Evolutionary conservation across 1,140 invertebrate genomes (phyloP).

Genomic region (Stegodyphus mimosarum): DNA sequence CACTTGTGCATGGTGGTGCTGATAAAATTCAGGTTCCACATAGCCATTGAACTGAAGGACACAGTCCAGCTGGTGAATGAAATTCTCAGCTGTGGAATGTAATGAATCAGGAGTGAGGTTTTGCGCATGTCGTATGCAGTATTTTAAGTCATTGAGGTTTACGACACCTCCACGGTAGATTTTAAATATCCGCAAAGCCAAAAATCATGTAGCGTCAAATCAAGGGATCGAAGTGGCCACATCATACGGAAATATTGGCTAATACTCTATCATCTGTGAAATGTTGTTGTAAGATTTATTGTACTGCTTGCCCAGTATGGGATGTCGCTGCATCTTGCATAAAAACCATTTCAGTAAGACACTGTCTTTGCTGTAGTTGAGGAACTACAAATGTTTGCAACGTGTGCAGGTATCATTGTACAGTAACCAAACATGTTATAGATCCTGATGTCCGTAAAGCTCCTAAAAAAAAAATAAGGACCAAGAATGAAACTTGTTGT

Average conservation of each 20-base stretch:
- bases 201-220: conserved; percentile 68
- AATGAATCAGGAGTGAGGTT: not conserved
- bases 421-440: too few species aligned
- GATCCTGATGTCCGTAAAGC: too few species aligned
- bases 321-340: conserved; percentile 1
- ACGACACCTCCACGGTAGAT: not conserved
- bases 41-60: not conserved
- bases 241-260: conserved; percentile 47
- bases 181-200: conserved; percentile 68
- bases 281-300: not conserved
- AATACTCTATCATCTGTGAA: conserved; percentile 7
- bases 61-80: not conserved
- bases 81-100: not conserved
- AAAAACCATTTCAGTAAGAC: not conserved
- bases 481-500: too few species aligned
- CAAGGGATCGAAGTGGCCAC: conserved; percentile 68
- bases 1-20: not conserved
- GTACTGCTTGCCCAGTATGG: not conserved
- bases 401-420: too few species aligned
- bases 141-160: conserved; percentile 1
- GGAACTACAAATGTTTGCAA: too few species aligned
- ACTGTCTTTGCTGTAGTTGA: too few species aligned
- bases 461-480: too few species aligned
- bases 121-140: not conserved
- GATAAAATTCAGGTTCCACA: not conserved